A percentile compares a stretch with the other conserved stretches of the same genome.
Evolutionary conservation across 2,113 vertebrate genomes (phyloP).

Genomic region (Excalfactoria chinensis): DNA sequence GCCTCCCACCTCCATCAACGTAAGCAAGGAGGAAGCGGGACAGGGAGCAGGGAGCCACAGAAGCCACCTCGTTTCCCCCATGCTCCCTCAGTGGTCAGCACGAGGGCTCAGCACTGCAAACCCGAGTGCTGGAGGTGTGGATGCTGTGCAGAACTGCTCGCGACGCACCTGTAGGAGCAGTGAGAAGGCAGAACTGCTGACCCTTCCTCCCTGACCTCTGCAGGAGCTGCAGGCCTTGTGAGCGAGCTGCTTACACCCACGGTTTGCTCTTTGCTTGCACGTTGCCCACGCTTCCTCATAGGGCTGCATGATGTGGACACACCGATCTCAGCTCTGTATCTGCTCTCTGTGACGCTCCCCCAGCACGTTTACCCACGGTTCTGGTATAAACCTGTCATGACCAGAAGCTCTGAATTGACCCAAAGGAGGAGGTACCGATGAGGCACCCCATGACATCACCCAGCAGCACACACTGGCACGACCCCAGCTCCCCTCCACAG

Average conservation of each 20-base stretch:
- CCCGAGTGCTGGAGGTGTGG: neutral
- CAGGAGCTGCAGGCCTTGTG: neutral
- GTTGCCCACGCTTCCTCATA: neutral
- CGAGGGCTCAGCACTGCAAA: neutral
- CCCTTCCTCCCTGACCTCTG: neutral
- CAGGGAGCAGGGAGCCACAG: neutral
- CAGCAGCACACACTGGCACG: neutral
- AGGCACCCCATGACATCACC: neutral
- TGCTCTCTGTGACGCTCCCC: neutral
- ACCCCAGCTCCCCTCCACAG: neutral
- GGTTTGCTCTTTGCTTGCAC: neutral
- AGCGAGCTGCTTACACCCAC: neutral
- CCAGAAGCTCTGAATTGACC: neutral
- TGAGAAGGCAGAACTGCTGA: neutral
- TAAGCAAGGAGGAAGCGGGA: neutral
- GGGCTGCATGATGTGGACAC: neutral
- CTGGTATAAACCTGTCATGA: neutral
- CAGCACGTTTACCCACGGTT: neutral
- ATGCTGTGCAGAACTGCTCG: neutral
- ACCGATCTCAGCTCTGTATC: neutral
- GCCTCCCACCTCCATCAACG: neutral
- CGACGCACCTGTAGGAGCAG: neutral
- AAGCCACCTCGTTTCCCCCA: constrained; percentile 2
- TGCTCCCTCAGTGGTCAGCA: neutral
- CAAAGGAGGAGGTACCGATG: neutral